Evolutionary conservation across 2,888 invertebrate species (phyloP).

Genomic region (Colletes collaris): DNA sequence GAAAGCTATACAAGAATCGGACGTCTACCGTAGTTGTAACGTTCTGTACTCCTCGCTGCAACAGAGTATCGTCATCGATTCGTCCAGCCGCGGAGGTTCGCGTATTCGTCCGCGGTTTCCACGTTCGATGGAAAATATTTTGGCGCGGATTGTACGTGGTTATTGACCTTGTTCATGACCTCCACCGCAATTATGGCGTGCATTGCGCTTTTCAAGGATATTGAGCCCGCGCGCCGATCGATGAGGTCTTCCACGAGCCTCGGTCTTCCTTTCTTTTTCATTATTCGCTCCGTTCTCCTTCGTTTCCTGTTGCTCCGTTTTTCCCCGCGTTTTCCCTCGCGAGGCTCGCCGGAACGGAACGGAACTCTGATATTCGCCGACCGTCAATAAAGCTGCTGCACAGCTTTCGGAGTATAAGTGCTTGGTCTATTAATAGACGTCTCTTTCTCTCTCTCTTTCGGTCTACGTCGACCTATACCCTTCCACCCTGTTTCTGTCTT

Average conservation of each 20-base stretch:
- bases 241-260: constrained; percentile 43
- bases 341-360: neutral
- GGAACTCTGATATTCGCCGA: constrained; percentile 50
- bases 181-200: constrained; percentile 59
- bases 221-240: constrained; percentile 55
- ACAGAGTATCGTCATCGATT: neutral
- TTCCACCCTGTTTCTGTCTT: constrained; percentile 15
- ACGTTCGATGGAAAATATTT: constrained; percentile 39
- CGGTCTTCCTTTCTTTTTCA: constrained; percentile 3
- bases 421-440: constrained; percentile 63
- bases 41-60: no score
- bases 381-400: constrained; percentile 55
- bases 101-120: constrained; percentile 5
- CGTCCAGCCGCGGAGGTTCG: neutral
- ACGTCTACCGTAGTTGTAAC: no score
- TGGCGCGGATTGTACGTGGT: constrained; percentile 48
- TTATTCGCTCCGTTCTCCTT: constrained; percentile 1
- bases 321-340: constrained; percentile 5
- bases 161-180: constrained; percentile 68
- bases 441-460: constrained; percentile 8
- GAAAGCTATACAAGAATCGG: no score
- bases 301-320: constrained; percentile 18
- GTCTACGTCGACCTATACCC: neutral
- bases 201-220: constrained; percentile 65
- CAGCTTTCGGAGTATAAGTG: constrained; percentile 43